Conservation (phyloP, 2,888 invertebrate genomes). For the Chydorus sphaericus region DNA sequence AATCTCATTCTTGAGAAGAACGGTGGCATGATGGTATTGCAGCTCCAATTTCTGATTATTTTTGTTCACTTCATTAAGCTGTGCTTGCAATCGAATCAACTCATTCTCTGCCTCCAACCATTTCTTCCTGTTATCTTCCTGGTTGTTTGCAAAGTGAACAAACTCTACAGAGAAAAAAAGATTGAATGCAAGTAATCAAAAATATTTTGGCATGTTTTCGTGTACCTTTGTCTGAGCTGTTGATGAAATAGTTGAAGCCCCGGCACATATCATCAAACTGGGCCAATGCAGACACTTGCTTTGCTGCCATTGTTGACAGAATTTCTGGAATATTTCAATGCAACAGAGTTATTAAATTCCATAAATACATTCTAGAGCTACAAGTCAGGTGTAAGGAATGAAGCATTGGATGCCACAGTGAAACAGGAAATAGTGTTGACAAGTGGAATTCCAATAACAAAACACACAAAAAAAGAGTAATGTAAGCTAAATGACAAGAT, state of each 20-base stretch:
- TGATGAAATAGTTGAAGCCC: slow-evolving; percentile 4
- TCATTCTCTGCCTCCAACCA: slow-evolving; percentile 56
- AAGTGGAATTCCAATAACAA: neutral
- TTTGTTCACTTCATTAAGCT: slow-evolving; percentile 51
- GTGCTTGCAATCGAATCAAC: slow-evolving; percentile 50
- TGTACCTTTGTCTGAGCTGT: neutral
- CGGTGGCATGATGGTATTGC: slow-evolving; percentile 64
- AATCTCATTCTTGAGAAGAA: slow-evolving; percentile 64
- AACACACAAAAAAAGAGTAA: neutral
- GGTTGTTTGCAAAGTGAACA: slow-evolving; percentile 51
- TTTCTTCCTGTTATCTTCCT: slow-evolving; percentile 52
- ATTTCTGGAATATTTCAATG: no score
- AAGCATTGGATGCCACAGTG: neutral
- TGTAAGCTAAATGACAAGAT: neutral
- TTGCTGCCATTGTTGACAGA: neutral
- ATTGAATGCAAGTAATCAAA: neutral
- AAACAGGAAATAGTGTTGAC: no score
- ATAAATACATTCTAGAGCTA: neutral
- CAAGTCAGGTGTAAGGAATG: neutral
- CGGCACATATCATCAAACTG: slow-evolving; percentile 10
- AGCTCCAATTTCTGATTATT: slow-evolving; percentile 61
- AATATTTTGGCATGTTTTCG: neutral
- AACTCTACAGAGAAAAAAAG: slow-evolving; percentile 41
- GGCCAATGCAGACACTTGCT: slow-evolving; percentile 3
- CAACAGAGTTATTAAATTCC: neutral